Percentiles rank a stretch among this genome's conserved stretches.
Conservation (phyloP, 2,113 vertebrate genomes). For the Grammomys dolichurus region DNA sequence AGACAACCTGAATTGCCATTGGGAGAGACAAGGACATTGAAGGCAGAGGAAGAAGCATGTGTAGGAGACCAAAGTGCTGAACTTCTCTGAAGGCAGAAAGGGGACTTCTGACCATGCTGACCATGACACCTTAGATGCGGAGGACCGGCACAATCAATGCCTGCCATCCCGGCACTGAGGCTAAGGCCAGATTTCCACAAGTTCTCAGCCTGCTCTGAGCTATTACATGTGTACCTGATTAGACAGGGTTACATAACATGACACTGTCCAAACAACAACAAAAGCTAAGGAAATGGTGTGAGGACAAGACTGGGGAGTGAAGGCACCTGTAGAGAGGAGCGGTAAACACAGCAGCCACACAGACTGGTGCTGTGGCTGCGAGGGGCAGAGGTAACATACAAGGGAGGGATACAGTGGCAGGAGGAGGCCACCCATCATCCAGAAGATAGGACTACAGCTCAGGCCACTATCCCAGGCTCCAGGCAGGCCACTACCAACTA, state of each 20-base stretch:
- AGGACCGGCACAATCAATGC: not conserved
- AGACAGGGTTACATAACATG: not conserved
- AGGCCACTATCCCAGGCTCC: not conserved
- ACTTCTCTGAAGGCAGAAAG: not conserved
- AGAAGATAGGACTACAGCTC: not conserved
- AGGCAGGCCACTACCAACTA: not conserved
- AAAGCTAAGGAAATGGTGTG: too few relatives aligned
- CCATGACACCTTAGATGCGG: not conserved
- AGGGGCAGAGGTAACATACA: not conserved
- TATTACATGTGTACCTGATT: not conserved
- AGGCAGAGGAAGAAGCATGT: not conserved
- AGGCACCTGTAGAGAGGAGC: not conserved
- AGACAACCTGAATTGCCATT: not conserved
- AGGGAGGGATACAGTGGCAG: not conserved
- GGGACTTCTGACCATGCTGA: not conserved
- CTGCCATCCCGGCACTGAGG: not conserved
- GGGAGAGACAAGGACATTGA: not conserved
- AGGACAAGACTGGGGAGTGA: not conserved
- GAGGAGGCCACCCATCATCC: not conserved
- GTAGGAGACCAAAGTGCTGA: not conserved
- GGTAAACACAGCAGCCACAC: not conserved
- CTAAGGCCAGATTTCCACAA: not conserved
- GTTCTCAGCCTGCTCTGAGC: not conserved
- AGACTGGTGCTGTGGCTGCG: not conserved
- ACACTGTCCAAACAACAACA: not conserved